Conservation (phyloP, 2,797 vertebrate genomes). For the Bradypus variegatus region DNA sequence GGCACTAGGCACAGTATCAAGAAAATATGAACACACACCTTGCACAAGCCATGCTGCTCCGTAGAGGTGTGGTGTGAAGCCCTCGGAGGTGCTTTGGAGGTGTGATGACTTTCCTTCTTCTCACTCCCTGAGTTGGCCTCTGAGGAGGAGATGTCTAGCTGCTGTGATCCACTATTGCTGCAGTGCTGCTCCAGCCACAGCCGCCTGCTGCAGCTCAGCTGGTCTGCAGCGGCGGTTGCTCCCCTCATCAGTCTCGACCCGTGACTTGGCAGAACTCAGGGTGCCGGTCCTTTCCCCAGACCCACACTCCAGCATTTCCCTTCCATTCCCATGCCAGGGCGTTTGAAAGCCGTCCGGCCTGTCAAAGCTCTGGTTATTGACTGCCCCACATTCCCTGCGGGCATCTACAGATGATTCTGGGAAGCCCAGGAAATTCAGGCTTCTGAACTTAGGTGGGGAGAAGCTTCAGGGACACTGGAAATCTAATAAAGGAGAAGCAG, state of each 20-base stretch:
- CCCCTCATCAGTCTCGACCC: rapidly evolving
- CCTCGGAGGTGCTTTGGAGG: background rate
- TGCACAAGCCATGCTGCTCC: too few relatives aligned
- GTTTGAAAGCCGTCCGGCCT: background rate
- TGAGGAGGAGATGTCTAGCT: background rate
- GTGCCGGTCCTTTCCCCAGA: background rate
- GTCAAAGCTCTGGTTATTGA: too few relatives aligned
- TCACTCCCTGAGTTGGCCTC: background rate
- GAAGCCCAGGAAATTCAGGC: background rate
- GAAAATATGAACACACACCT: background rate
- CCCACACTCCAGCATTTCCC: background rate
- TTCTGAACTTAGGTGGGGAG: background rate
- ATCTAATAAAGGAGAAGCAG: background rate
- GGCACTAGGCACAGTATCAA: background rate
- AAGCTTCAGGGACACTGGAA: background rate
- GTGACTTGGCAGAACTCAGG: background rate
- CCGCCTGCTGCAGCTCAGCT: background rate
- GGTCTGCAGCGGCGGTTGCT: background rate
- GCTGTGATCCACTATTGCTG: background rate
- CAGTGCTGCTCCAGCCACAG: too few relatives aligned
- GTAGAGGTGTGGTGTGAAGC: background rate
- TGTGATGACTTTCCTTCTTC: background rate
- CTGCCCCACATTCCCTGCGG: background rate
- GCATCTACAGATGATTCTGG: background rate
- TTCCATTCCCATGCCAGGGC: background rate